Conservation (phyloP, 2,113 vertebrate species). For the Vimba vimba region DNA sequence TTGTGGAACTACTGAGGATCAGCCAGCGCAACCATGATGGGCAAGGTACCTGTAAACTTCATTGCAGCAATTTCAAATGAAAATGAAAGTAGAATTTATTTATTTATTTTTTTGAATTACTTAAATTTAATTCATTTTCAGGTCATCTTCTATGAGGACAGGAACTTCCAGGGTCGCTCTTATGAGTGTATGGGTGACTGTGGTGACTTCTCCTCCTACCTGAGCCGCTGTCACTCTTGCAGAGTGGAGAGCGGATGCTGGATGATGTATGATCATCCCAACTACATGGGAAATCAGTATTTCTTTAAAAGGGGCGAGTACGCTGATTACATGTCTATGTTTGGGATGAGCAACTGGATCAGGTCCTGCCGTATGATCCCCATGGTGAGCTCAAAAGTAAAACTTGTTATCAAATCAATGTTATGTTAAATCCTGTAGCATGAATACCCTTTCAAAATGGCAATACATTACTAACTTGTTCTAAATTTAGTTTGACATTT, state of each 20-base stretch:
- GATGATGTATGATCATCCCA: constrained; percentile 56
- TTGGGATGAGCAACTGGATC: constrained; percentile 59
- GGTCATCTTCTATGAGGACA: constrained; percentile 74
- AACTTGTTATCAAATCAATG: too few species aligned
- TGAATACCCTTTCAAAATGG: too few species aligned
- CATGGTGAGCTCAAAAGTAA: constrained; percentile 41
- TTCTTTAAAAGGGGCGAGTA: constrained; percentile 58
- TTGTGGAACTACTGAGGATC: constrained; percentile 25
- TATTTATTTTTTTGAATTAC: background rate
- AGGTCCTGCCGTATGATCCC: constrained; percentile 65
- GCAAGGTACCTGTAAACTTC: constrained; percentile 33
- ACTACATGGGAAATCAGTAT: constrained; percentile 53
- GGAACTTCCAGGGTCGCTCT: constrained; percentile 65
- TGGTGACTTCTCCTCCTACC: constrained; percentile 60
- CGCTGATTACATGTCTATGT: constrained; percentile 59
- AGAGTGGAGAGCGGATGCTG: constrained; percentile 60
- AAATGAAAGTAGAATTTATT: too few species aligned
- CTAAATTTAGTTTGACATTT: too few species aligned
- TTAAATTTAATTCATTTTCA: constrained; percentile 14
- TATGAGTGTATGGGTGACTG: constrained; percentile 65
- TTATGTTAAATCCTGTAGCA: too few species aligned
- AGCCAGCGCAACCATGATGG: constrained; percentile 36
- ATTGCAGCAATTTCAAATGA: background rate
- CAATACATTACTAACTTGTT: too few species aligned
- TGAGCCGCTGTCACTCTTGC: constrained; percentile 61